Evolutionary conservation across 2,797 vertebrate genomes (phyloP).

Genomic region (Acipenser oxyrinchus): DNA sequence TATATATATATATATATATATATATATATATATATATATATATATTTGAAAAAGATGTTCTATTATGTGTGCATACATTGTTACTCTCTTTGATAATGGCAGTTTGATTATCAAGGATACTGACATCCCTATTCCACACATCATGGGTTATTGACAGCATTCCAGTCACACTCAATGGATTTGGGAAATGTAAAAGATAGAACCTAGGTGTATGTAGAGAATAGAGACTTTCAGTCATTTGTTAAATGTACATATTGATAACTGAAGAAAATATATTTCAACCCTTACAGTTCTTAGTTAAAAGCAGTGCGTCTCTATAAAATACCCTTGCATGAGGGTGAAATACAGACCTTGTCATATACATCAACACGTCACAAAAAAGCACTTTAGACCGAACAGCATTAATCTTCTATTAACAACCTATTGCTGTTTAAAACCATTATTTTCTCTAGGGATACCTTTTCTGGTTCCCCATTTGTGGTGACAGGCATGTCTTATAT

Average conservation of each 20-base stretch:
- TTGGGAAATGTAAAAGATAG: constrained; percentile 30
- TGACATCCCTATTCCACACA: neutral
- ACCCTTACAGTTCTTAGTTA: constrained; percentile 16
- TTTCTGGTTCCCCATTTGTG: constrained; percentile 10
- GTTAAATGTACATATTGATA: constrained; percentile 17
- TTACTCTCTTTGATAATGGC: neutral
- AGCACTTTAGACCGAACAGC: constrained; percentile 22
- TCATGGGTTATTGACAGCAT: neutral
- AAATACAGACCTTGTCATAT: constrained; percentile 30
- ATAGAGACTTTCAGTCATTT: neutral
- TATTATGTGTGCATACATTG: no score
- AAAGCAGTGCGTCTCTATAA: constrained; percentile 24
- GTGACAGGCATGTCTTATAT: neutral
- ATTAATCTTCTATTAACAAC: constrained; percentile 29
- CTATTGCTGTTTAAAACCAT: constrained; percentile 25
- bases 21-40: no score
- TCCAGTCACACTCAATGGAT: neutral
- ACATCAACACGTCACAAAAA: constrained; percentile 23
- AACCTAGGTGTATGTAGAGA: constrained; percentile 16
- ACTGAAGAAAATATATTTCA: constrained; percentile 12
- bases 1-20: no score
- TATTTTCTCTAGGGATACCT: constrained; percentile 22
- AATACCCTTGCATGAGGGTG: constrained; percentile 19
- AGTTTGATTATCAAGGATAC: neutral
- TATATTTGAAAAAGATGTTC: no score